Conservation (phyloP, 2,888 invertebrate genomes). For the Oxytorus armatus region DNA sequence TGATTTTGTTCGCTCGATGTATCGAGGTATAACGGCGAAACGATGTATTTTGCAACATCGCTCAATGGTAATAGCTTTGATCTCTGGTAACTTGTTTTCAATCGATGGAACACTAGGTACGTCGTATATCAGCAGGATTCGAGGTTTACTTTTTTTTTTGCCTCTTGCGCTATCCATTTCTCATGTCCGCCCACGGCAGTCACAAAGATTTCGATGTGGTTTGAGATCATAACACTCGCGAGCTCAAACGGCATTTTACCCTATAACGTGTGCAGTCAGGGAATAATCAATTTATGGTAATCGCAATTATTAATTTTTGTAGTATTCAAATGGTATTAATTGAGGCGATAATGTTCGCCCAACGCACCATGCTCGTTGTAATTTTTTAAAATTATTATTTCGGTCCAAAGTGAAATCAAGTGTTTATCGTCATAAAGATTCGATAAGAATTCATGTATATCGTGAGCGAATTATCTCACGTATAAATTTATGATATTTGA, state of each 20-base stretch:
- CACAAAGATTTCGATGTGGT: not conserved
- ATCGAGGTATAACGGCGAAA: not conserved
- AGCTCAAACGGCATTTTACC: constrained; percentile 36
- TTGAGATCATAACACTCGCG: constrained; percentile 1
- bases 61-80: too few species aligned
- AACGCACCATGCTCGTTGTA: not conserved
- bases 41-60: too few species aligned
- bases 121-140: too few species aligned
- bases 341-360: constrained; percentile 18
- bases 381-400: constrained; percentile 14
- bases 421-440: not conserved
- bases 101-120: too few species aligned
- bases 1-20: constrained; percentile 17
- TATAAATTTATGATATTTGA: constrained; percentile 3
- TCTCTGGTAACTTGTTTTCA: too few species aligned
- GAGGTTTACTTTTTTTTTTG: not conserved
- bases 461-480: constrained; percentile 1
- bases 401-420: too few species aligned
- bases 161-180: not conserved
- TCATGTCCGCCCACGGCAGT: not conserved
- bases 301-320: constrained; percentile 36
- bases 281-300: constrained; percentile 51
- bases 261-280: constrained; percentile 56
- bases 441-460: constrained; percentile 6
- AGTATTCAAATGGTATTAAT: constrained; percentile 39